Conservation (phyloP, 2,888 invertebrate species). For the Sepioteuthis lessoniana region DNA sequence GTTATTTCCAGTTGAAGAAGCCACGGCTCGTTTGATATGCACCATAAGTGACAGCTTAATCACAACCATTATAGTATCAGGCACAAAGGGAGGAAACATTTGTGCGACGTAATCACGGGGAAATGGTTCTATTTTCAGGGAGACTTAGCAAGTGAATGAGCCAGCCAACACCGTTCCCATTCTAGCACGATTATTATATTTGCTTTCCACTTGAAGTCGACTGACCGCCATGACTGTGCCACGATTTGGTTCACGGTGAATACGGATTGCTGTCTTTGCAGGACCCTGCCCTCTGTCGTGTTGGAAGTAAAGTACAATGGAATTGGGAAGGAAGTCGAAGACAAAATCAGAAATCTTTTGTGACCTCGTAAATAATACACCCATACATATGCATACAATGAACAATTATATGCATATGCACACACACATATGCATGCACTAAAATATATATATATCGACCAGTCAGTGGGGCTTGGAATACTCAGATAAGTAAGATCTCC, state of each 20-base stretch:
- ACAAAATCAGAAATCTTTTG: neutral
- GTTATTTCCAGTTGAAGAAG: constrained; percentile 33
- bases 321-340: neutral
- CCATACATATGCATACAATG: no score
- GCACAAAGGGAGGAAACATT: neutral
- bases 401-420: no score
- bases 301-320: neutral
- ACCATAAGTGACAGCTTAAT: constrained; percentile 33
- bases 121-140: neutral
- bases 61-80: neutral
- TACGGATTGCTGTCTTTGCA: neutral
- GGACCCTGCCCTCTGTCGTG: neutral
- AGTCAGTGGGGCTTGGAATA: no score
- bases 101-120: neutral
- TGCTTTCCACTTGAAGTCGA: neutral
- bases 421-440: no score
- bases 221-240: neutral
- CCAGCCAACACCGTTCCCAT: neutral
- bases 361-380: no score
- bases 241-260: neutral
- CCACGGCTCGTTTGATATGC: neutral
- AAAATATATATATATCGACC: no score
- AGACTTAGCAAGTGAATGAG: neutral
- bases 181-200: neutral
- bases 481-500: no score